phyloP scores from a whole-genome alignment of 2,888 invertebrate species.

The Punctoribates punctum region DNA sequence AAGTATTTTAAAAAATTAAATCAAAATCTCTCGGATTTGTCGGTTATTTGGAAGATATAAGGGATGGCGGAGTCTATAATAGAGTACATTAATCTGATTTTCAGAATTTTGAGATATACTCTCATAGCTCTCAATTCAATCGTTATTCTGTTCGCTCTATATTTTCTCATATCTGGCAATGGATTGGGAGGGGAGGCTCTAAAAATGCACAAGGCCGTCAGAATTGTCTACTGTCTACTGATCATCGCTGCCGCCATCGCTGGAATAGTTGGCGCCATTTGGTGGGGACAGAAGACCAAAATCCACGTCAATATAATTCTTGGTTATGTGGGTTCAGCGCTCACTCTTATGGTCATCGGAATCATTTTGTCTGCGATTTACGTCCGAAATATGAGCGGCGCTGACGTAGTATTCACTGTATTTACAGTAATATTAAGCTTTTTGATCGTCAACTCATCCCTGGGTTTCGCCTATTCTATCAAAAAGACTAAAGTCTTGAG shows the following conservation, averaged over 20 bases:
- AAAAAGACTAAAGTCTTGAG: constrained; percentile 41
- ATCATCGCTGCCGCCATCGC: constrained; percentile 31
- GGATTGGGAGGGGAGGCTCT: constrained; percentile 35
- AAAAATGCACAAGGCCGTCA: constrained; percentile 26
- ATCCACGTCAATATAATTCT: constrained; percentile 38
- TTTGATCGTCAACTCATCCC: constrained; percentile 33
- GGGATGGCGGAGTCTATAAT: not conserved
- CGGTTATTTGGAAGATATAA: not conserved
- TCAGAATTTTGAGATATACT: constrained; percentile 34
- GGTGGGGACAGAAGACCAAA: constrained; percentile 39
- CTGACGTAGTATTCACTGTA: constrained; percentile 37
- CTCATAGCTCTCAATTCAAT: constrained; percentile 36
- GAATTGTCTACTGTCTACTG: not conserved
- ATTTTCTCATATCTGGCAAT: constrained; percentile 33
- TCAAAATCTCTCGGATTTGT: not conserved
- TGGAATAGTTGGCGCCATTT: constrained; percentile 37
- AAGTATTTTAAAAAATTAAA: not conserved
- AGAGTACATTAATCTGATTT: constrained; percentile 38
- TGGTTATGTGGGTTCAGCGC: constrained; percentile 23
- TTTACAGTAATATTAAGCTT: constrained; percentile 20
- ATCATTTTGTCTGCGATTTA: constrained; percentile 38
- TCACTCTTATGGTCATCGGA: not conserved
- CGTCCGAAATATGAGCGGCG: constrained; percentile 28
- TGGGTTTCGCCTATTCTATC: constrained; percentile 38
- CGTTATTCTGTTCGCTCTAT: constrained; percentile 31